phyloP scores from a whole-genome alignment of 2,888 invertebrate genomes.

The Invenusta paracnida region DNA sequence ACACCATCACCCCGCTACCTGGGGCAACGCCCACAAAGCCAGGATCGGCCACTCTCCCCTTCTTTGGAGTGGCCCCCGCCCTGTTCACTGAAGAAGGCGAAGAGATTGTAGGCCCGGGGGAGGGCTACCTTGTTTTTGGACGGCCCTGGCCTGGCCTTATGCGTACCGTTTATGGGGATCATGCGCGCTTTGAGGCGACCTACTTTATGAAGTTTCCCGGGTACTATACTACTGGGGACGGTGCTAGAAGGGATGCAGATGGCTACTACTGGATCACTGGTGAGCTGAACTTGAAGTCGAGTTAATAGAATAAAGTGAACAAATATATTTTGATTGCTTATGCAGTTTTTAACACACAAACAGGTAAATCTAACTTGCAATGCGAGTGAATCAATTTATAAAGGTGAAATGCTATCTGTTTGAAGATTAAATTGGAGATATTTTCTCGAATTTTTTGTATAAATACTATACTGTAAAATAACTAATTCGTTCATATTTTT shows the following conservation, averaged over 20 bases:
- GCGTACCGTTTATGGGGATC: constrained; percentile 85
- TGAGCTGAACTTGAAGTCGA: not conserved
- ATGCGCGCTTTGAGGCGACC: constrained; percentile 64
- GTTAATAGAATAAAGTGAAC: not conserved
- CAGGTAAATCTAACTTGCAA: too few species aligned
- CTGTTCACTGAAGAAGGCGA: constrained; percentile 81
- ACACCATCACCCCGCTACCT: constrained; percentile 88
- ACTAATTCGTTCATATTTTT: too few species aligned
- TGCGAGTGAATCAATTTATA: too few species aligned
- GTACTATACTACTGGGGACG: constrained; percentile 95
- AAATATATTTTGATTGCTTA: not conserved
- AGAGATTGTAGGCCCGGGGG: constrained; percentile 67
- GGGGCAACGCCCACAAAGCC: constrained; percentile 95
- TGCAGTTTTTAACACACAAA: too few species aligned
- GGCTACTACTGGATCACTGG: constrained; percentile 95
- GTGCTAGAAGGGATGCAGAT: constrained; percentile 82
- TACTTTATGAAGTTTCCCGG: constrained; percentile 66
- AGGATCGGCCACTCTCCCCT: constrained; percentile 93
- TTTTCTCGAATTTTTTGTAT: too few species aligned
- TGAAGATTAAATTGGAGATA: too few species aligned
- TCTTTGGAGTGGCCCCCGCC: constrained; percentile 87
- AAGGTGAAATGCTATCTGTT: too few species aligned
- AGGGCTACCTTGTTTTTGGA: constrained; percentile 85
- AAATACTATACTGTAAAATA: too few species aligned
- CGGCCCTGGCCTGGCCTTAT: constrained; percentile 97